phyloP scores from a whole-genome alignment of 2,888 invertebrate species.

The Aproaerema taeniolella region DNA sequence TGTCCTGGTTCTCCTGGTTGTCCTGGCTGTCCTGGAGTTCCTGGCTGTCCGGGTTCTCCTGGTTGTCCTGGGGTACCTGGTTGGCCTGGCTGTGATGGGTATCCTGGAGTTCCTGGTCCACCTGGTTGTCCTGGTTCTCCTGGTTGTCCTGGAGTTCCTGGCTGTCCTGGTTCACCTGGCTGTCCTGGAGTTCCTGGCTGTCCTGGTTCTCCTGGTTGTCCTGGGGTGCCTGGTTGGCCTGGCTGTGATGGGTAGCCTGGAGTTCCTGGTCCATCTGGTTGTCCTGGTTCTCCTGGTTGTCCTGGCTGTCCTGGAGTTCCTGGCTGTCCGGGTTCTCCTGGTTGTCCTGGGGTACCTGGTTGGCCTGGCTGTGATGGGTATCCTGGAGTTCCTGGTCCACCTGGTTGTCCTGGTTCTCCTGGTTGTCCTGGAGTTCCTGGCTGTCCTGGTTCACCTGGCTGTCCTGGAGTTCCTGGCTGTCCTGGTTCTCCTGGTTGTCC shows the following conservation, averaged over 20 bases:
- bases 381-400: neutral
- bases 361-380: neutral
- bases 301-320: neutral
- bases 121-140: slow-evolving; percentile 2
- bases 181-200: neutral
- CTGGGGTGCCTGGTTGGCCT: slow-evolving; percentile 7
- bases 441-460: neutral
- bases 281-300: slow-evolving; percentile 4
- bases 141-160: slow-evolving; percentile 4
- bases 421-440: neutral
- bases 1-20: neutral
- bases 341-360: neutral
- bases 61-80: neutral
- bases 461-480: neutral
- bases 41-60: neutral
- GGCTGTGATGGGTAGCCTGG: neutral
- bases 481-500: neutral
- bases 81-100: neutral
- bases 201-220: neutral
- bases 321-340: neutral
- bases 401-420: neutral
- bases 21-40: neutral
- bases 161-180: neutral
- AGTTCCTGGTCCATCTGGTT: neutral
- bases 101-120: too few relatives aligned